Evolutionary conservation across 2,797 vertebrate genomes (phyloP), one percentile per base, ranked within the genome.

Genomic region (Onychomys torridus): DNA sequence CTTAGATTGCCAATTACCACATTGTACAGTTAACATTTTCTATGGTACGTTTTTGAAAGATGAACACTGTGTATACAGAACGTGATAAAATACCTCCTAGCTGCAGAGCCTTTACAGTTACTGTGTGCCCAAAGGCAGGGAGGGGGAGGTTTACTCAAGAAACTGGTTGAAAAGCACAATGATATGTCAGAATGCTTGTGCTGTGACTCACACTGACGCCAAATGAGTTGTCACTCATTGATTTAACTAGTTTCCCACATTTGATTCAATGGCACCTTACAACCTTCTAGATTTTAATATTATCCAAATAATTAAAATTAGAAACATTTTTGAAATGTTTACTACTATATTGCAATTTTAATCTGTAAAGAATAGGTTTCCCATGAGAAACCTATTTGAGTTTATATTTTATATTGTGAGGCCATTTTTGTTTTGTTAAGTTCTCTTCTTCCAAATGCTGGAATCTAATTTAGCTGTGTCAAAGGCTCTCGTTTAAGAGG

Each of bases 251-350:
- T 71, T 76, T 97, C 14, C 52, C 46, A 84, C 7, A 37, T 91
- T n/a, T 87, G 63, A 90, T 37, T 88, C 65, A 88, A n/a, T 84
- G 25, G 55, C 27, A 59, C 52, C 25, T 57, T 94, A 84, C 25
- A 92, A 16, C 65, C 29, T 71, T 61, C 65, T 95, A 29, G 6
- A 85, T 89, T 91, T 93, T 81, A 75, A 94, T 93, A 85, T 59
- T 9, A 85, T 75, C 17, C 81, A 95, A 96, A 89, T 85, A 93
- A 71, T 84, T 94, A 57, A 86, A 11, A 34, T 61, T 75, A 79
- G 63, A 57, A 93, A 71, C 34, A 81, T 89, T 84, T 96, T 95
- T 83, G 25, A 95, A 89, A 7, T 91, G 14, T 52, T 90, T 52
- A 88, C 0, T 76, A 86, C 89, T 87, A 93, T 59, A 94, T 82